A percentile compares a stretch with the other conserved stretches of the same genome.
Evolutionary conservation across 2,113 vertebrate genomes (phyloP).

Genomic region (Camelus bactrianus): DNA sequence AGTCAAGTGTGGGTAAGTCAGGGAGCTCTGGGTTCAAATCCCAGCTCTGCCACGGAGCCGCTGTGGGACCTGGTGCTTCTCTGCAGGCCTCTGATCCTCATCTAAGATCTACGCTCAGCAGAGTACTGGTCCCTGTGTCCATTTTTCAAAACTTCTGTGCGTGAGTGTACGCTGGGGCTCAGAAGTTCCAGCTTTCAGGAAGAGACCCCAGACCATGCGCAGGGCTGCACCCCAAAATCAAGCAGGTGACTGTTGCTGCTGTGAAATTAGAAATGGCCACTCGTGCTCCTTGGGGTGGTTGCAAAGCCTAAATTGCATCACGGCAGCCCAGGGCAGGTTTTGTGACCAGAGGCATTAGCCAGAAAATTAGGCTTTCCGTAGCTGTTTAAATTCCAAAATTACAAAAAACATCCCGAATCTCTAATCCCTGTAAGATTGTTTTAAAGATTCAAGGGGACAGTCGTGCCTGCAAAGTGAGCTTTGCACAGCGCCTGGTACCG

Average conservation of each 20-base stretch:
- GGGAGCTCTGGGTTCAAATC: background rate
- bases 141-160: too few relatives aligned
- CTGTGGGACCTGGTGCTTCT: background rate
- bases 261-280: accelerated
- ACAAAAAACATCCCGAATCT: background rate
- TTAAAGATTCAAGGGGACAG: background rate
- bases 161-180: accelerated
- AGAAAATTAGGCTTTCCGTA: background rate
- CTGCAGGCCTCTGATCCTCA: background rate
- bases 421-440: background rate
- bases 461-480: accelerated
- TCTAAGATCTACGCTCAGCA: accelerated
- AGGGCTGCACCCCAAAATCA: accelerated
- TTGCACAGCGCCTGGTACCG: too few relatives aligned
- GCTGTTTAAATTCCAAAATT: background rate
- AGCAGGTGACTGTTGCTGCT: background rate
- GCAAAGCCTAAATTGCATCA: accelerated
- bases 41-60: background rate
- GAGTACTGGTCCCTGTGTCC: background rate
- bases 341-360: background rate
- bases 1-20: background rate
- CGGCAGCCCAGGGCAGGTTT: background rate
- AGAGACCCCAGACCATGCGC: accelerated
- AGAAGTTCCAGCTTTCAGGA: background rate
- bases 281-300: accelerated